A percentile compares a stretch with the other conserved stretches of the same genome.
Conservation (phyloP, 2,888 invertebrate species). For the Euproctis similis region DNA sequence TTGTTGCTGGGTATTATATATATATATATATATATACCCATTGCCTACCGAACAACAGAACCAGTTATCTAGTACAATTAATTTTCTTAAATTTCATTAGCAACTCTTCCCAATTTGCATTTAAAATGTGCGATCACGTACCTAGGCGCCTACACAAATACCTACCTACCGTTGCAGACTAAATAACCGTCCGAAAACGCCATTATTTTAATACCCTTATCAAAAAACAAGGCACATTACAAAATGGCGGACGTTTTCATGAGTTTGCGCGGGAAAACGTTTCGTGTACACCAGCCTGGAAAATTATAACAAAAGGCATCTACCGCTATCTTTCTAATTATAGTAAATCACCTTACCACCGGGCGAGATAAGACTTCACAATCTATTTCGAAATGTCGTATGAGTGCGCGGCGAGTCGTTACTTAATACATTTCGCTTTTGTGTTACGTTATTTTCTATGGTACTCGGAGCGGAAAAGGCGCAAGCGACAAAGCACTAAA, state of each 20-base stretch:
- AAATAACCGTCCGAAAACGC: slow-evolving; percentile 62
- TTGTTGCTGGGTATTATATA: no score
- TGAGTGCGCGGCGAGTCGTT: slow-evolving; percentile 33
- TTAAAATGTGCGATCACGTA: slow-evolving; percentile 66
- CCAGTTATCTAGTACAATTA: slow-evolving; percentile 31
- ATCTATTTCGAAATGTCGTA: slow-evolving; percentile 50
- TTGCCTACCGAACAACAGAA: slow-evolving; percentile 22
- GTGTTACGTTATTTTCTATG: slow-evolving; percentile 31
- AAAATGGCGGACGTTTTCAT: slow-evolving; percentile 72
- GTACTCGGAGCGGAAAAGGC: slow-evolving; percentile 28
- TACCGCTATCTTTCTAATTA: slow-evolving; percentile 77
- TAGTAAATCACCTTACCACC: slow-evolving; percentile 75
- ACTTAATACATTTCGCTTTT: slow-evolving; percentile 51
- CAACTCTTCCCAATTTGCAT: slow-evolving; percentile 63
- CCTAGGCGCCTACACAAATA: slow-evolving; percentile 53
- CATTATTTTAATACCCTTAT: slow-evolving; percentile 74
- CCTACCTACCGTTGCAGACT: slow-evolving; percentile 50
- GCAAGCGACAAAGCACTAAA: slow-evolving; percentile 32
- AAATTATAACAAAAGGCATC: slow-evolving; percentile 76
- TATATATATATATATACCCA: no score
- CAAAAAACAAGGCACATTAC: slow-evolving; percentile 76
- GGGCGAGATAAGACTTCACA: slow-evolving; percentile 67
- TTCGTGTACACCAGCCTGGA: slow-evolving; percentile 70
- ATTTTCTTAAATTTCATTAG: slow-evolving; percentile 58
- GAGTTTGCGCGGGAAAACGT: slow-evolving; percentile 70